A percentile compares a stretch with the other conserved stretches of the same genome.
phyloP scores from a whole-genome alignment of 2,113 vertebrate species.

The Eulacestoma nigropectus region DNA sequence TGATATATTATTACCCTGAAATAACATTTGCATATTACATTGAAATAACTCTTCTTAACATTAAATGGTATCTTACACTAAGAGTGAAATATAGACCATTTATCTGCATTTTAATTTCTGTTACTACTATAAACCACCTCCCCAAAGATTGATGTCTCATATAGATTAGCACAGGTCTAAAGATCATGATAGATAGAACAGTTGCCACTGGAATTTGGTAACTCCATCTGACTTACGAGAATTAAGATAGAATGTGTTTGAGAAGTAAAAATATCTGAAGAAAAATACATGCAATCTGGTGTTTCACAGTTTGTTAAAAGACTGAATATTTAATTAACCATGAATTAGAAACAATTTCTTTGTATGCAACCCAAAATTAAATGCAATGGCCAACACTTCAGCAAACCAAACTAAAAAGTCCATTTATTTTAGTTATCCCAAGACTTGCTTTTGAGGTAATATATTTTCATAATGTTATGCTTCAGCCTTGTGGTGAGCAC shows the following conservation, averaged over 20 bases:
- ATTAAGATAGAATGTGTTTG: not conserved
- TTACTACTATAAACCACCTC: not conserved
- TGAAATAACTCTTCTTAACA: not conserved
- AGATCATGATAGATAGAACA: not conserved
- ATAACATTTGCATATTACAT: not conserved
- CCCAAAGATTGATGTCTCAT: not conserved
- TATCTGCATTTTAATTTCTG: not conserved
- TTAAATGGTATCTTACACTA: not conserved
- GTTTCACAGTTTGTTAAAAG: not conserved
- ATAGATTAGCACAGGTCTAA: not conserved
- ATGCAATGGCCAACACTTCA: not conserved
- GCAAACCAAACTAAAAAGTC: not conserved
- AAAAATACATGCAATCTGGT: not conserved
- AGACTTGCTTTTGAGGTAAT: not conserved
- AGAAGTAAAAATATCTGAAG: not conserved
- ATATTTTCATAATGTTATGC: not conserved
- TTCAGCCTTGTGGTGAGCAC: not conserved
- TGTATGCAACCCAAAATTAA: not conserved
- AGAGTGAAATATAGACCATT: not conserved
- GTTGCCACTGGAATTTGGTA: not conserved
- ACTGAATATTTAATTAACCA: not conserved
- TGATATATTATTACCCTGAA: not conserved
- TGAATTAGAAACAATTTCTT: not conserved
- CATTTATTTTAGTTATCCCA: not conserved
- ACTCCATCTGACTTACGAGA: not conserved